phyloP scores from a whole-genome alignment of 2,113 vertebrate species.

The Pygoscelis antarcticus region DNA sequence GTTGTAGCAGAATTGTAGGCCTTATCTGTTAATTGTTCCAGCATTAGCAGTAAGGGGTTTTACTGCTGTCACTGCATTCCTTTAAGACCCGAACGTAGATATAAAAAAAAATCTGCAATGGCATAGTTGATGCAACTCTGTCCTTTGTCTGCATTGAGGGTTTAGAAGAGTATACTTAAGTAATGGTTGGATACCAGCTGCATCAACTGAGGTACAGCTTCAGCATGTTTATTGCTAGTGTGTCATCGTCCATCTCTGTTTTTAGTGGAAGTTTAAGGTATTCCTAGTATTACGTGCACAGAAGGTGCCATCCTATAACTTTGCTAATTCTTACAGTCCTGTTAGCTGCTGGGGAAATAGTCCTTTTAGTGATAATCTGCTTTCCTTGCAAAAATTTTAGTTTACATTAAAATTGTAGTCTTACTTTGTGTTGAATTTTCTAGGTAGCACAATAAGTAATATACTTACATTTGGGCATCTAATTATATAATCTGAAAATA shows the following conservation, averaged over 20 bases:
- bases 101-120: neutral
- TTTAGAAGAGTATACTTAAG: neutral
- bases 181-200: neutral
- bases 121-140: neutral
- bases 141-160: neutral
- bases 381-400: neutral
- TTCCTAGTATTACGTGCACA: neutral
- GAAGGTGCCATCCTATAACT: neutral
- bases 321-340: neutral
- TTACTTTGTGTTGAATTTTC: neutral
- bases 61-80: neutral
- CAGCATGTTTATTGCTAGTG: accelerated
- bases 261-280: neutral
- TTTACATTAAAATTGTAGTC: neutral
- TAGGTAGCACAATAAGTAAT: neutral
- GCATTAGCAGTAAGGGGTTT: neutral
- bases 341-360: neutral
- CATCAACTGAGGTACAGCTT: neutral
- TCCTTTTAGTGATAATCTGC: neutral
- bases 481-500: neutral
- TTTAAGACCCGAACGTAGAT: neutral
- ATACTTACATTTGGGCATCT: neutral
- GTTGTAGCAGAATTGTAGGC: neutral
- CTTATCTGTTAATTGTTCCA: neutral
- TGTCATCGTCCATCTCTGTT: neutral